Evolutionary conservation across 2,113 vertebrate species (phyloP).

Genomic region (Campylomormyrus numenius): DNA sequence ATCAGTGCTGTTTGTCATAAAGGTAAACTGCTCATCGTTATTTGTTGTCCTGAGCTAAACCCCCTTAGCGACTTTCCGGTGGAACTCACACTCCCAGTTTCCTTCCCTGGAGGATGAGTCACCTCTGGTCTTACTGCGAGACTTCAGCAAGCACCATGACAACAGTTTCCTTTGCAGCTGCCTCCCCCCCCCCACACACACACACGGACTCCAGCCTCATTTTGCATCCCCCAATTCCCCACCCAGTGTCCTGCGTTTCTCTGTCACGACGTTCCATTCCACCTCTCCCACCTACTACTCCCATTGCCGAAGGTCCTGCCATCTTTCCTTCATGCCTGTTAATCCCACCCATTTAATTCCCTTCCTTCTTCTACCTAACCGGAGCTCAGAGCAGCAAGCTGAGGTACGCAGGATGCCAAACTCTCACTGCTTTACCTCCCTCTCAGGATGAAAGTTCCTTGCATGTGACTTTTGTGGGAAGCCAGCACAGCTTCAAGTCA

Average conservation of each 20-base stretch:
- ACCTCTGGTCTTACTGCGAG: slow-evolving; percentile 3
- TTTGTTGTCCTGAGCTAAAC: background rate
- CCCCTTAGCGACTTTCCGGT: background rate
- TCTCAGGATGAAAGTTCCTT: background rate
- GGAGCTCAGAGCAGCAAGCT: background rate
- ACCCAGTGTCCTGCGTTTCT: background rate
- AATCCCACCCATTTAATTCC: background rate
- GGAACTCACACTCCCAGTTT: background rate
- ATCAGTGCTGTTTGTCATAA: background rate
- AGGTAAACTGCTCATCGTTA: background rate
- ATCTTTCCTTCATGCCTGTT: background rate
- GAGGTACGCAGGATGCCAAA: background rate
- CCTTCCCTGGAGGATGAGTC: slow-evolving; percentile 8
- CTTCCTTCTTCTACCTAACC: background rate
- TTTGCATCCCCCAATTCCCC: background rate
- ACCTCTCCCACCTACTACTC: background rate
- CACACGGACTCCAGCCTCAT: background rate
- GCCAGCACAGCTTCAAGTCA: background rate
- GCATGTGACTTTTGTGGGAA: background rate
- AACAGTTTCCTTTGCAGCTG: slow-evolving; percentile 2
- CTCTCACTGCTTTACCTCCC: background rate
- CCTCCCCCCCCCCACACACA: background rate
- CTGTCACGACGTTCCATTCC: background rate
- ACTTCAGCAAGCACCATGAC: slow-evolving; percentile 2
- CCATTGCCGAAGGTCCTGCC: background rate